A percentile compares a stretch with the other conserved stretches of the same genome.
Conservation (phyloP, 2,888 invertebrate genomes). For the Drosophila setosimentum region DNA sequence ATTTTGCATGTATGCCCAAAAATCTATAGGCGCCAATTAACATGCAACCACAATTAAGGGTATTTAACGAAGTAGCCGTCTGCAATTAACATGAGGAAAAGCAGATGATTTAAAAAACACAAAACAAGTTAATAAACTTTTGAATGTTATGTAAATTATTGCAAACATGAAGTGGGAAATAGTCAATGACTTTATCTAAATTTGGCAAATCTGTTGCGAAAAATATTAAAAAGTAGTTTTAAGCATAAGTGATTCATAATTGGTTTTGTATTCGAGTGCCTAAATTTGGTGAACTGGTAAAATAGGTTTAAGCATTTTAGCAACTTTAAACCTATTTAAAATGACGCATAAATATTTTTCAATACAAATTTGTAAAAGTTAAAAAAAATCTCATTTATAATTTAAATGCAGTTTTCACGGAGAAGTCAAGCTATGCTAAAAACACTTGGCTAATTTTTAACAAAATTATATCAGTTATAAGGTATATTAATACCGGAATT, state of each 20-base stretch:
- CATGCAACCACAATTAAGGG: slow-evolving; percentile 45
- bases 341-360: background rate
- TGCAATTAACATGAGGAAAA: slow-evolving; percentile 48
- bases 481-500: too few species aligned
- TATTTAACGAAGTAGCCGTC: slow-evolving; percentile 18
- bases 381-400: background rate
- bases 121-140: slow-evolving; percentile 8
- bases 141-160: slow-evolving; percentile 31
- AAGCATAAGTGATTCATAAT: background rate
- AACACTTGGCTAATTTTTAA: background rate
- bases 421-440: background rate
- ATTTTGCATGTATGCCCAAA: slow-evolving; percentile 40
- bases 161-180: slow-evolving; percentile 16
- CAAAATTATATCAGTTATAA: too few species aligned
- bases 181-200: background rate
- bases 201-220: background rate
- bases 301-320: background rate
- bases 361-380: background rate
- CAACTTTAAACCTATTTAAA: background rate
- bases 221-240: background rate
- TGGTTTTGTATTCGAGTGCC: background rate
- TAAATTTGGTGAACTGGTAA: background rate
- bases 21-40: slow-evolving; percentile 39
- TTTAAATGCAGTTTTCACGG: background rate
- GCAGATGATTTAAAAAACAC: slow-evolving; percentile 18